Evolutionary conservation across 2,797 vertebrate species (phyloP), one percentile per base, ranked within the genome.

Genomic region (Threskiornis aethiopicus): DNA sequence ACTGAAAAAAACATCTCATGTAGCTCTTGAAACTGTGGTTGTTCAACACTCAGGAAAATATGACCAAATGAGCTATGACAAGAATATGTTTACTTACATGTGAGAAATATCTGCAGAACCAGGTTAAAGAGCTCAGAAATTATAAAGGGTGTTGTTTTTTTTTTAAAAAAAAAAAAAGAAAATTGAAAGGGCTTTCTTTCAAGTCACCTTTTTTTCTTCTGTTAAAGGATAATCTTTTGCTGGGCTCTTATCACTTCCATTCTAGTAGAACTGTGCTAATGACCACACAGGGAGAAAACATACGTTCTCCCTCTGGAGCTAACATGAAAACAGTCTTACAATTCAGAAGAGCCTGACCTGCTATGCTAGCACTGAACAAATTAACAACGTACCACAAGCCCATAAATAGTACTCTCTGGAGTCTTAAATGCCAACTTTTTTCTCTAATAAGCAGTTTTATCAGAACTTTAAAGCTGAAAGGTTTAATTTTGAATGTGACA

Each of bases 281-380:
- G 95, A 87, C 97, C 96, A 98, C 97, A 97, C 97, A 98, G 97
- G 93, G 77, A 97, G 95, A 96, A 97, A 97, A 92, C 62, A 95
- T 85, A 51, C 57, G 28, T 93, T 91, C 81, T 93, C 86, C 95
- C 94, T 84, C 89, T 92, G 92, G 87, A 96, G 94, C 88, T 78
- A 62, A 96, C 64, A 88, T 87, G 89, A 96, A 97, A 90, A 95
- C 82, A 96, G 90, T 77, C 80, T 80, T 67, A 90, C 33, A 55
- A 96, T 93, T 96, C 92, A 94, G 89, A 93, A 94, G 76, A 96
- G 89, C 85, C 88, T 82, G 92, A 94, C 75, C 69, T 86, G 78
- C 73, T 95, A 77, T 61, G 93, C 78, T 88, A 95, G 87, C 70
- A 72, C 65, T 75, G 78, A 96, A 89, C 67, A 97, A 91, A 97